These are phyloP conservation scores for Epinephelus cyanopodus DNA, from an alignment of 2,113 vertebrate genomes.

Conservation along the genomic window DNA sequence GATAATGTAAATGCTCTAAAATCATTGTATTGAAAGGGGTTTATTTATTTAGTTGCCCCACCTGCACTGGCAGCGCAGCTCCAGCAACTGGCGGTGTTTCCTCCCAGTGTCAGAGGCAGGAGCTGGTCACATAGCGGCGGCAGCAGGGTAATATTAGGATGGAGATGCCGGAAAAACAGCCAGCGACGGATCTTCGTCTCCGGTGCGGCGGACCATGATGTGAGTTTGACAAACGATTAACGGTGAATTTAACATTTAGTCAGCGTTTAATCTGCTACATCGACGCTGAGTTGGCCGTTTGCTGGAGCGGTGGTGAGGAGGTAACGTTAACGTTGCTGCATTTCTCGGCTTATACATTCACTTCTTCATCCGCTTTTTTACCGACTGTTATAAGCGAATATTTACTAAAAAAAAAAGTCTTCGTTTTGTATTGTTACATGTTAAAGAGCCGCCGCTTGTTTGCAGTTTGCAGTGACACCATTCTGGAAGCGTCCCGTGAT, in stretches of 20 bases:
- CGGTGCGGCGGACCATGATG: constrained; percentile 14
- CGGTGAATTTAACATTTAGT: background rate
- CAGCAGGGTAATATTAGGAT: constrained; percentile 39
- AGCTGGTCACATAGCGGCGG: background rate
- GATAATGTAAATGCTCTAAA: background rate
- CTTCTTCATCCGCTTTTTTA: fast-evolving
- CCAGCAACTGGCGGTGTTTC: background rate
- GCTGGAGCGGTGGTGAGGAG: background rate
- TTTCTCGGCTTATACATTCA: background rate
- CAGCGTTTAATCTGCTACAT: constrained; percentile 11
- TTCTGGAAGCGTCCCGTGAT: constrained; percentile 33
- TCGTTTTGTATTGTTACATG: fast-evolving
- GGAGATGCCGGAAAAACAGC: constrained; percentile 43
- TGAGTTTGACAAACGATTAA: constrained; percentile 16
- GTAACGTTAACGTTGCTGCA: background rate
- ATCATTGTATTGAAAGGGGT: background rate
- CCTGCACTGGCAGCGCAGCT: background rate
- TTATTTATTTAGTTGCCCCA: background rate
- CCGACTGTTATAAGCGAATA: background rate
- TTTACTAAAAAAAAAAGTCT: fast-evolving
- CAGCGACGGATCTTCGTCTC: background rate
- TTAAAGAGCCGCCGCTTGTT: background rate
- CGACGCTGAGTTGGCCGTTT: constrained; percentile 29
- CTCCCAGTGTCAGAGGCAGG: background rate
- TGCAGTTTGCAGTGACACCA: background rate